Evolutionary conservation across 2,888 invertebrate genomes (phyloP), one percentile per base, ranked within the genome.

Genomic region (Melieria crassipennis): DNA sequence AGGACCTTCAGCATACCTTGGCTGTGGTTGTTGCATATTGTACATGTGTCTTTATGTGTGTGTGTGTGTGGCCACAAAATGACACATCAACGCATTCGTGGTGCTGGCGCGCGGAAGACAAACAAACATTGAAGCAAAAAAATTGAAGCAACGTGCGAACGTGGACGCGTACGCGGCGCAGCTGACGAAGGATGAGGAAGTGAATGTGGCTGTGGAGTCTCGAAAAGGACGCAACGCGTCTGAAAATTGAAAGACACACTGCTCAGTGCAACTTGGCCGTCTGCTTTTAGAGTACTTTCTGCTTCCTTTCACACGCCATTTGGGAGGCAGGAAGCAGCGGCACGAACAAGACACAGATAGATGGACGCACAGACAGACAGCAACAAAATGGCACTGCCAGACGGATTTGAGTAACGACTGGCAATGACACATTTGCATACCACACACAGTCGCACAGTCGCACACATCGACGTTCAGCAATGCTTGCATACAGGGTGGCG

Each of bases 251-350:
- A 30, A 30, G 30, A 30, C 30, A 30, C 30, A 30, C 30, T 30
- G 30, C 30, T 30, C 52, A 52, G 52, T 52, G 11, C 52, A 52
- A 52, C 13, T 52, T 5, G 5, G 13, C 1, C 13, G 11, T 7
- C 52, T 4, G 4, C 13, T 52, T 52, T 52, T 63, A 42, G 10
- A 5, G 30, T 67, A 67, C 52, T 63, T 63, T 75, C 72, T 73
- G 71, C 62, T 75, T 77, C 70, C 75, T 75, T 77, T 77, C 76
- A 73, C 76, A 76, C 75, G 75, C 74, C 74, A 76, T 76, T 75
- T 73, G 72, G 65, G 63, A 71, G 73, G 70, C 73, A 16, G 55
- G 52, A 16, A 61, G 11, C 42, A 60, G 45, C 47, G 50, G 50
- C 50, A 48, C 52, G 13, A 66, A 47, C 16, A 58, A 64, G 11